Percentiles rank a stretch among this genome's conserved stretches.
These are phyloP conservation scores for Globodera ellingtonae DNA, from an alignment of 1,140 invertebrate genomes.

Conservation along the genomic window DNA sequence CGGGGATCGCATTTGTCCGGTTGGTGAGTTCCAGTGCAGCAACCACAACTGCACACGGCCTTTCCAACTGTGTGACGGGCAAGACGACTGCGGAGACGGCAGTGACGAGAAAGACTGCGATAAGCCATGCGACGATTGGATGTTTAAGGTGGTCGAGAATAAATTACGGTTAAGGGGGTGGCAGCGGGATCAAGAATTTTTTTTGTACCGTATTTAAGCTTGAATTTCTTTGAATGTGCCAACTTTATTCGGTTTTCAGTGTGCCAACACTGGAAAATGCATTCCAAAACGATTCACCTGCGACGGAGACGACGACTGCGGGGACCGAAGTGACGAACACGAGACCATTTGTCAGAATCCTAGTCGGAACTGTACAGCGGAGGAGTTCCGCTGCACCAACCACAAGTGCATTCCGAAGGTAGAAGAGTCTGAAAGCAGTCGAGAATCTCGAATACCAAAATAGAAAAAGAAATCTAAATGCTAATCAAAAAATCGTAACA, in stretches of 20 bases:
- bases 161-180: too few species aligned
- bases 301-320: slow-evolving; percentile 70
- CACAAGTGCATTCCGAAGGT: slow-evolving; percentile 76
- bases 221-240: not conserved
- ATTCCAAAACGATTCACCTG: slow-evolving; percentile 92
- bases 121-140: slow-evolving; percentile 63
- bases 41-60: slow-evolving; percentile 89
- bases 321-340: slow-evolving; percentile 59
- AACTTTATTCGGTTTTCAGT: slow-evolving; percentile 70
- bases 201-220: too few species aligned
- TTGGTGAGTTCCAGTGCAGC: slow-evolving; percentile 86
- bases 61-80: slow-evolving; percentile 87
- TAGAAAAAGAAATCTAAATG: too few species aligned
- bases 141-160: slow-evolving; percentile 68
- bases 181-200: too few species aligned
- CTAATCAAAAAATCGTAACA: too few species aligned
- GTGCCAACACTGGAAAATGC: slow-evolving; percentile 83
- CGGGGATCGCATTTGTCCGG: slow-evolving; percentile 67
- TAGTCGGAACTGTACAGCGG: slow-evolving; percentile 61
- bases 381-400: slow-evolving; percentile 78
- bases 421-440: too few species aligned
- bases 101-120: slow-evolving; percentile 66
- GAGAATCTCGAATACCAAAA: too few species aligned
- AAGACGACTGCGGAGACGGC: slow-evolving; percentile 75
- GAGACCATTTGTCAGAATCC: slow-evolving; percentile 59